Evolutionary conservation across 2,888 invertebrate species (phyloP).

Genomic region (Pterostichus madidus): DNA sequence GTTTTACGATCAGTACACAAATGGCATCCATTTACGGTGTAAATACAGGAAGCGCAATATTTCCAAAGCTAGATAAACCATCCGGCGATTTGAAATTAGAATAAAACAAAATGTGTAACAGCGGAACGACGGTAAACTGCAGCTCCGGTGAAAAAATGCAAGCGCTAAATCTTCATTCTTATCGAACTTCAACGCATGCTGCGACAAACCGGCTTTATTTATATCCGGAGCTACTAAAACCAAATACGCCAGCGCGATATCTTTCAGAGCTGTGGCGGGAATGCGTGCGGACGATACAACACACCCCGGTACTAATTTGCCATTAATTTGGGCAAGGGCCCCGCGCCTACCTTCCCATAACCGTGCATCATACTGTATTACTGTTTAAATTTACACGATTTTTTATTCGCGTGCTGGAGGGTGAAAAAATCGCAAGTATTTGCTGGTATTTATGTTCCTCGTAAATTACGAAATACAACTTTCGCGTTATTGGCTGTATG

Average conservation of each 20-base stretch:
- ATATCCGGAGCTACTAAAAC: conserved; percentile 62
- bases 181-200: conserved; percentile 66
- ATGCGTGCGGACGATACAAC: conserved; percentile 53
- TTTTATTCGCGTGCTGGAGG: conserved; percentile 58
- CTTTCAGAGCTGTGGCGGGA: conserved; percentile 13
- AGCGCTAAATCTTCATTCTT: conserved; percentile 65
- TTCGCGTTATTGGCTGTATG: conserved; percentile 42
- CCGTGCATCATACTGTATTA: conserved; percentile 66
- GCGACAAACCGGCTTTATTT: conserved; percentile 65
- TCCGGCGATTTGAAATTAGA: conserved; percentile 51
- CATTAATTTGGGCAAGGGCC: conserved; percentile 64
- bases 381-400: conserved; percentile 64
- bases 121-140: conserved; percentile 44
- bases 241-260: conserved; percentile 36
- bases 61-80: conserved; percentile 56
- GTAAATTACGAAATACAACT: conserved; percentile 52
- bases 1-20: conserved; percentile 11
- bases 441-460: conserved; percentile 39
- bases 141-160: conserved; percentile 38
- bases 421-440: conserved; percentile 61
- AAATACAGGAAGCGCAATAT: conserved; percentile 33
- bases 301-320: conserved; percentile 63
- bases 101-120: conserved; percentile 54
- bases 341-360: conserved; percentile 65
- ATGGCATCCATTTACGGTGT: conserved; percentile 17